Percentiles rank a stretch among this genome's conserved stretches.
Conservation (phyloP, 2,797 vertebrate species). For the Poeciliopsis presidionis region DNA sequence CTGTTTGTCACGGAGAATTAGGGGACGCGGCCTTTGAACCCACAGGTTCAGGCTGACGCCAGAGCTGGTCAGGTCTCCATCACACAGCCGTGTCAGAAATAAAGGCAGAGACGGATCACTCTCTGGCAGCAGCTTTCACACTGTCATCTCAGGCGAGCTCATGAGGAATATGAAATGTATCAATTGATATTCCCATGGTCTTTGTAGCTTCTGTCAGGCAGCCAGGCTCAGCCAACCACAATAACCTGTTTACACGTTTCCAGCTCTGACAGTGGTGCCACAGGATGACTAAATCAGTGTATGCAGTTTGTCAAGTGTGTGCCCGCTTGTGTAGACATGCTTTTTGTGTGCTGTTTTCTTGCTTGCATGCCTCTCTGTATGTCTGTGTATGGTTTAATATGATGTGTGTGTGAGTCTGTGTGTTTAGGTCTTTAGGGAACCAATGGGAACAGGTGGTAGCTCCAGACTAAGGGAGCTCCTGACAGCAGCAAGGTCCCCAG, state of each 20-base stretch:
- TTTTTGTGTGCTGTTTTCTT: slow-evolving; percentile 43
- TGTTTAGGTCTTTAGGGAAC: slow-evolving; percentile 70
- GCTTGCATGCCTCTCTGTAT: slow-evolving; percentile 57
- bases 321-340: slow-evolving; percentile 48
- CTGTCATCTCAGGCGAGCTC: slow-evolving; percentile 61
- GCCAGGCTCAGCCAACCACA: slow-evolving; percentile 66
- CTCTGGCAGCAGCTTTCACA: slow-evolving; percentile 64
- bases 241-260: slow-evolving; percentile 71
- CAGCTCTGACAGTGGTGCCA: slow-evolving; percentile 63
- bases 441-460: slow-evolving; percentile 79
- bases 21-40: slow-evolving; percentile 28
- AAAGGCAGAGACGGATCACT: slow-evolving; percentile 60
- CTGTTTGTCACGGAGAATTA: slow-evolving; percentile 42
- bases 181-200: slow-evolving; percentile 75
- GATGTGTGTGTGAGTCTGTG: slow-evolving; percentile 38
- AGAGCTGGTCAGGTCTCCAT: slow-evolving; percentile 63
- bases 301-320: slow-evolving; percentile 71
- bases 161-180: slow-evolving; percentile 68
- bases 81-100: slow-evolving; percentile 57
- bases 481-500: slow-evolving; percentile 81
- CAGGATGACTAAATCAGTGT: slow-evolving; percentile 74
- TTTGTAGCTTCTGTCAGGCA: slow-evolving; percentile 70
- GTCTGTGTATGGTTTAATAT: slow-evolving; percentile 44
- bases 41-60: slow-evolving; percentile 25
- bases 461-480: slow-evolving; percentile 81